Evolutionary conservation across 2,797 vertebrate genomes (phyloP).

Genomic region (Betta splendens): DNA sequence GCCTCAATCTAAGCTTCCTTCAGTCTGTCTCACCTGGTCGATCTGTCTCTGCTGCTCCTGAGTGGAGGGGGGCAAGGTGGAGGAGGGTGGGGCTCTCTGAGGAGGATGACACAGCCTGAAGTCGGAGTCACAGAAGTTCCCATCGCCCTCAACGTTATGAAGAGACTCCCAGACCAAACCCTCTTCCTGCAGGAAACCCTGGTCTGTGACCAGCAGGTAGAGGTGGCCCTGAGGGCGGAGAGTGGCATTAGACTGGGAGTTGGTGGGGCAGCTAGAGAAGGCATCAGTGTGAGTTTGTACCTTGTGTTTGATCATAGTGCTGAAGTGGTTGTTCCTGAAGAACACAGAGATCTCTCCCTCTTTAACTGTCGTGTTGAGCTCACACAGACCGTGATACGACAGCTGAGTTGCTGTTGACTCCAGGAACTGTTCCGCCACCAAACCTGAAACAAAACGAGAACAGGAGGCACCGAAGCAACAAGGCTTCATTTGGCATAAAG

Average conservation of each 20-base stretch:
- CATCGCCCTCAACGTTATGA: slow-evolving; percentile 93
- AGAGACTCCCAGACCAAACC: slow-evolving; percentile 92
- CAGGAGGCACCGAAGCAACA: too few species aligned
- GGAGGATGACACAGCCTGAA: slow-evolving; percentile 87
- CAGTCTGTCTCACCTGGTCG: slow-evolving; percentile 79
- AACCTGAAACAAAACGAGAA: slow-evolving; percentile 74
- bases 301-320: slow-evolving; percentile 94
- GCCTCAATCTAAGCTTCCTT: neutral
- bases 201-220: slow-evolving; percentile 94
- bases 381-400: slow-evolving; percentile 92
- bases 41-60: slow-evolving; percentile 87
- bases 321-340: slow-evolving; percentile 98
- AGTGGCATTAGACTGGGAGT: neutral
- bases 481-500: too few species aligned
- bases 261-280: neutral
- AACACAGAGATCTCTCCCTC: slow-evolving; percentile 92
- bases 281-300: slow-evolving; percentile 58
- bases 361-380: slow-evolving; percentile 83
- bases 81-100: slow-evolving; percentile 58
- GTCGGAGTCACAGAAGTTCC: slow-evolving; percentile 91
- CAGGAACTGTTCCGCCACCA: slow-evolving; percentile 93
- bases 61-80: slow-evolving; percentile 27
- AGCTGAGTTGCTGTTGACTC: slow-evolving; percentile 91
- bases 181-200: slow-evolving; percentile 93
- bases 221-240: slow-evolving; percentile 85